phyloP scores from a whole-genome alignment of 30 jellyfish, hydroid and myxozoan genomes.

The Pseudorhiza aurosa region DNA sequence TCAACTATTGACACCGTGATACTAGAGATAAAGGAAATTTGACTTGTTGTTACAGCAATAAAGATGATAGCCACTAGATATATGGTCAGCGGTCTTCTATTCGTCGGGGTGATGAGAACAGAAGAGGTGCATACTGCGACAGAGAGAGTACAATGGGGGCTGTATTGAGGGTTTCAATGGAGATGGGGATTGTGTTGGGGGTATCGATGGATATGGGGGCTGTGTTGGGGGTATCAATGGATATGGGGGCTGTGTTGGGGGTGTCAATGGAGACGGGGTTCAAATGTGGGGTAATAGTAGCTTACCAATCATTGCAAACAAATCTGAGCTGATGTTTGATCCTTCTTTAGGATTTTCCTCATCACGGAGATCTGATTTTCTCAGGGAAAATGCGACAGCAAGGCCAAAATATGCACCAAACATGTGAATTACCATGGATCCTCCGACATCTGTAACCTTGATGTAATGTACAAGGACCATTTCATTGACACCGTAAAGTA shows the following conservation, averaged over 20 bases:
- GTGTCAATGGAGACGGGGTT: background rate
- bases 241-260: background rate
- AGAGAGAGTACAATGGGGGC: too few relatives aligned
- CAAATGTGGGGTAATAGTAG: background rate
- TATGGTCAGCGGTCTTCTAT: too few relatives aligned
- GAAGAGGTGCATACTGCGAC: too few relatives aligned
- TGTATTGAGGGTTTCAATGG: too few relatives aligned
- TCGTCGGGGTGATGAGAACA: too few relatives aligned
- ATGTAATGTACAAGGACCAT: conserved; percentile 78
- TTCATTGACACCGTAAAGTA: conserved; percentile 84
- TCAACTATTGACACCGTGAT: too few relatives aligned
- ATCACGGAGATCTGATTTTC: conserved; percentile 39
- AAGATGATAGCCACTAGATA: too few relatives aligned
- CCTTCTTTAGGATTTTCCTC: conserved; percentile 85
- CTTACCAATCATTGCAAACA: conserved; percentile 92
- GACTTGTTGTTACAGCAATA: too few relatives aligned
- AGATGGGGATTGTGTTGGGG: too few relatives aligned
- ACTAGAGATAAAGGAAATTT: too few relatives aligned
- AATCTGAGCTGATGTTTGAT: conserved; percentile 83
- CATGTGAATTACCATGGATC: conserved; percentile 90
- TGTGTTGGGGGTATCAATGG: background rate
- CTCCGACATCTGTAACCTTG: conserved; percentile 91
- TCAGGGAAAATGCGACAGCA: conserved; percentile 81
- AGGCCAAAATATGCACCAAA: conserved; percentile 98
- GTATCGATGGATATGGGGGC: too few relatives aligned